These are phyloP conservation scores for Volucella inanis DNA, from an alignment of 2,888 invertebrate genomes.

Conservation along the genomic window DNA sequence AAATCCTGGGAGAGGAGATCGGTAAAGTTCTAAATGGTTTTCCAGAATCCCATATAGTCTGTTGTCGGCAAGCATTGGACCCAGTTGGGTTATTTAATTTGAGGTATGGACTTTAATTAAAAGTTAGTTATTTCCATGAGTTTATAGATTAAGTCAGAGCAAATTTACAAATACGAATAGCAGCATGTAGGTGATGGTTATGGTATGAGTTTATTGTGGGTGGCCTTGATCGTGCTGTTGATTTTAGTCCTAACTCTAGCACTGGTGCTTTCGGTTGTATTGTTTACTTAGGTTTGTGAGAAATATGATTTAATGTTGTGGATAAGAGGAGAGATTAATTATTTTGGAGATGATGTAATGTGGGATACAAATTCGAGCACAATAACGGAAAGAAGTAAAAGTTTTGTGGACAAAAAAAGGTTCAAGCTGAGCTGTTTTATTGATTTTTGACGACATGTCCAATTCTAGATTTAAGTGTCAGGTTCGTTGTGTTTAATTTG, in stretches of 20 bases:
- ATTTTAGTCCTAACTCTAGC: no score
- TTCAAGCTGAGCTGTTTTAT: slow-evolving; percentile 27
- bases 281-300: slow-evolving; percentile 25
- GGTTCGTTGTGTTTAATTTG: slow-evolving; percentile 21
- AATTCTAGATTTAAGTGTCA: slow-evolving; percentile 19
- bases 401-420: slow-evolving; percentile 10
- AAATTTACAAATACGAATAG: slow-evolving; percentile 13
- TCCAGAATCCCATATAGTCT: no score
- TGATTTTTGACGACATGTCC: slow-evolving; percentile 33
- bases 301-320: slow-evolving; percentile 53
- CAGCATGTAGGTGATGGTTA: no score
- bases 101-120: slow-evolving; percentile 61
- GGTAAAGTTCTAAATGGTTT: neutral
- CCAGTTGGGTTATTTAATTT: slow-evolving; percentile 64
- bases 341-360: slow-evolving; percentile 39
- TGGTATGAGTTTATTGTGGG: no score
- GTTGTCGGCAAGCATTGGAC: slow-evolving; percentile 14
- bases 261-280: neutral
- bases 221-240: no score
- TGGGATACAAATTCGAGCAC: neutral
- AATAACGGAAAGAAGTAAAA: neutral
- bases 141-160: slow-evolving; percentile 43
- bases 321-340: slow-evolving; percentile 43
- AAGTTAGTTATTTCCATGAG: slow-evolving; percentile 54
- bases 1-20: neutral